Percentiles rank a stretch among this genome's conserved stretches.
Evolutionary conservation across 2,113 vertebrate species (phyloP).

Genomic region (Cariama cristata): DNA sequence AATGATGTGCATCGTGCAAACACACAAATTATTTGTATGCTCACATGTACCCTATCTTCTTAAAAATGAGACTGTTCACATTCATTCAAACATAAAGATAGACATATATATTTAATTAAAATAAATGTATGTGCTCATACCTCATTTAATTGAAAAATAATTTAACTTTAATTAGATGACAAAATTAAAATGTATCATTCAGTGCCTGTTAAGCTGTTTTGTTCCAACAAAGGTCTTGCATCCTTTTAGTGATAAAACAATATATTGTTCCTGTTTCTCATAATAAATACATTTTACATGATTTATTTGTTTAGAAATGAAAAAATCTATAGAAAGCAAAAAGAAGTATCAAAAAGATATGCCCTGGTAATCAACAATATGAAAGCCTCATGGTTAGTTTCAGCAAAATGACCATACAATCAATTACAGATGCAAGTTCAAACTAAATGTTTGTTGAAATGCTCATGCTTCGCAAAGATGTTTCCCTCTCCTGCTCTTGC

Average conservation of each 20-base stretch:
- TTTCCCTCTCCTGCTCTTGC: neutral
- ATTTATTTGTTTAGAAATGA: neutral
- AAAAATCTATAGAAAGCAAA: neutral
- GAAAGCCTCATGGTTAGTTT: neutral
- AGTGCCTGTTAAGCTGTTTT: neutral
- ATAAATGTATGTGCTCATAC: neutral
- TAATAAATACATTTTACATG: neutral
- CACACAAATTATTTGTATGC: neutral
- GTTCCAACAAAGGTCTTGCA: neutral
- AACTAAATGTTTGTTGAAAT: neutral
- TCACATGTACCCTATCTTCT: neutral
- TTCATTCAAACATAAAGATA: neutral
- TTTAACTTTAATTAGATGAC: neutral
- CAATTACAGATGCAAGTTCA: neutral
- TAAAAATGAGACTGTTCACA: neutral
- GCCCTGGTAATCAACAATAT: neutral
- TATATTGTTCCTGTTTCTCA: neutral
- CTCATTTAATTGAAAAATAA: slow-evolving; percentile 8
- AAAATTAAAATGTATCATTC: slow-evolving; percentile 27
- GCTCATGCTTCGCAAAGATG: neutral
- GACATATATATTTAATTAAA: neutral
- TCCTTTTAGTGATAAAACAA: neutral
- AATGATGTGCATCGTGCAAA: neutral
- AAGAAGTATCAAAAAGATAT: neutral
- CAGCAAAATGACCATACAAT: neutral